Base-by-base conservation (phyloP, 2,888 invertebrate species). In the Tinea pellionella region DNA sequence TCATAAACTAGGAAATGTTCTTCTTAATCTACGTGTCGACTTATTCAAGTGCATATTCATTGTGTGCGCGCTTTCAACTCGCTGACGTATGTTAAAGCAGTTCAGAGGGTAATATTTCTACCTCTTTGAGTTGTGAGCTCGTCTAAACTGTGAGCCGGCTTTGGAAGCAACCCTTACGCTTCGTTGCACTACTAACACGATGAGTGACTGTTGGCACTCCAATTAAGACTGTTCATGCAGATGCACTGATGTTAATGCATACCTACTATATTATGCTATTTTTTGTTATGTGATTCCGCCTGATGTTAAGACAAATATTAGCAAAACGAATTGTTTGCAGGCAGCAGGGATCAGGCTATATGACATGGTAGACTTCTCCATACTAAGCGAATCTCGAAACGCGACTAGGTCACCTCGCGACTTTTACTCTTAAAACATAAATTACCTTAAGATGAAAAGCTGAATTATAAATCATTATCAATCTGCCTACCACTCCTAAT, bases 31-130 rank as follows among this genome's bases (percentile, higher is more conserved):
- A 53, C 18, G 53, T 53, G 53, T 53, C 53, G 53, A 53, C 16
- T 51, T 18, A 53, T 12, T 24, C 53, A 57, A n/a, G 13, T 57
- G 57, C 57, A 57, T 12, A n/a, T 3, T 13, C 15, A 57, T 57
- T 32, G 57, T 30, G n/a, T 11, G 32, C 30, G 66, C 66, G 68
- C 70, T 77, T 77, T 72, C 78, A 71, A 68, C 68, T 67, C 70
- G 69, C 70, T 71, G 73, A 67, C 73, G 67, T 68, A 66, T 70
- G 73, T 70, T 11, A 59, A 58, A 59, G 47, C 58, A 63, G 65
- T 63, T 65, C 64, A 68, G 68, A 65, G 72, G 76, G 75, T 74
- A 76, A 78, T 77, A 73, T 78, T 74, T 74, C 72, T 72, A 69
- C 72, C 73, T 71, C 75, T 80, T 80, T 75, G 74, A 78, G 66